Evolutionary conservation across 2,888 invertebrate species (phyloP), one percentile per base, ranked within the genome.

Genomic region (Melikaiella ostensackeni): DNA sequence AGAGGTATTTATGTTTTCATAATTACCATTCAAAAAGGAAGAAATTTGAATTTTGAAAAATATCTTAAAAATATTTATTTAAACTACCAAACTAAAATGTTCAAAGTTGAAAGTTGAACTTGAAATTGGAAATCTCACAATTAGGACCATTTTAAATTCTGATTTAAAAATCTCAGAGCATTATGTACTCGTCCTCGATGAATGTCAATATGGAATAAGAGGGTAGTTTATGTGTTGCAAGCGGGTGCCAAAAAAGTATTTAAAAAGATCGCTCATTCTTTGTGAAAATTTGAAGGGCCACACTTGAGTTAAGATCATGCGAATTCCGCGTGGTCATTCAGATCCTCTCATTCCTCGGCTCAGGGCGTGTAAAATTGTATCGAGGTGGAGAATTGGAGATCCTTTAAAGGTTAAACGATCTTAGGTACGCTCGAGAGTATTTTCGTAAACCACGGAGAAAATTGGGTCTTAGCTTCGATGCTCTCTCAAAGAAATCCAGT

Each of bases 401-500:
- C 70, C 46, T 70, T 70, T 70, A 70, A 70, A 70, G 27, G 50
- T 70, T 50, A 70, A 70, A 50, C 46, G 70, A 50, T 46, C 46
- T 50, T 30, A 50, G 46, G 50, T 50, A 50, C 46, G 4, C 70
- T 50, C 19, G 46, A 66, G 19, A 46, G 27, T 66, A 66, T 66
- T 70, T 70, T 70, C 50, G 50, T 70, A 70, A 70, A 70, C 70
- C 50, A 70, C 30, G 70, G 50, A 70, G 70, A 70, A 70, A 70
- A 70, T 70, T 50, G 27, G 50, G 70, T 70, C 42, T 70, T n/a
- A 50, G 70, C 46, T 70, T 30, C 70, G 21, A 33, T 70, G 19
- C 30, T 27, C 70, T 70, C 13, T 50, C 33, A 78, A 77, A 79
- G 78, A 80, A 79, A 77, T 80, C 76, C 62, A 77, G 75, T 77